phyloP scores from a whole-genome alignment of 2,113 vertebrate genomes.

The Nesogale talazaci region DNA sequence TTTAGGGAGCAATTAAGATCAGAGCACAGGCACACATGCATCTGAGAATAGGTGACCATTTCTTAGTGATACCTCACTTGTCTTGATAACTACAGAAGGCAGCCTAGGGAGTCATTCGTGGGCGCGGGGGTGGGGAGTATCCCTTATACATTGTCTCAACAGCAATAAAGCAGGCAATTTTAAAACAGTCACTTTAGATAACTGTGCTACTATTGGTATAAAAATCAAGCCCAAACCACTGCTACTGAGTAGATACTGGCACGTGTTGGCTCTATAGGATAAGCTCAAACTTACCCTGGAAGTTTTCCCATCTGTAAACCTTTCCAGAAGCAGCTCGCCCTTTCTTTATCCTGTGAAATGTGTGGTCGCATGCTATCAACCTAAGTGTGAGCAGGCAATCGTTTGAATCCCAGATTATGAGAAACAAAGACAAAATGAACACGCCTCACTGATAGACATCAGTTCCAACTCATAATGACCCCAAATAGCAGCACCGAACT shows the following conservation, averaged over 20 bases:
- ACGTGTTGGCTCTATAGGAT: not conserved
- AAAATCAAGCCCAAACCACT: not conserved
- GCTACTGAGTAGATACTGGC: not conserved
- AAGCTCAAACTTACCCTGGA: not conserved
- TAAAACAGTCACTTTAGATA: conserved; percentile 78
- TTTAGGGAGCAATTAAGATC: not conserved
- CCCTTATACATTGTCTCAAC: conserved; percentile 71
- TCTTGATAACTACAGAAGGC: conserved; percentile 27
- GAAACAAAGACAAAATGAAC: no score
- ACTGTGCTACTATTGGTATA: conserved; percentile 75
- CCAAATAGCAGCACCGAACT: no score
- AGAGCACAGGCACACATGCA: not conserved
- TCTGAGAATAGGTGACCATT: not conserved
- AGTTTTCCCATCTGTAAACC: not conserved
- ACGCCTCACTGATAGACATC: not conserved
- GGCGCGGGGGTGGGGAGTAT: not conserved
- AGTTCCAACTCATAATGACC: no score
- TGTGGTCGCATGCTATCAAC: not conserved
- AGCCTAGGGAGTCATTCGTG: rapidly evolving
- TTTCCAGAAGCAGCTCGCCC: not conserved
- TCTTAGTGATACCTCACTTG: not conserved
- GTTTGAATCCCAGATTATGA: no score
- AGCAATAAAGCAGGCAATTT: conserved; percentile 71
- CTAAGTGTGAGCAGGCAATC: no score
- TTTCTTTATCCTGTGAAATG: not conserved